phyloP scores from a whole-genome alignment of 2,797 vertebrate genomes.

The Aplochiton taeniatus region DNA sequence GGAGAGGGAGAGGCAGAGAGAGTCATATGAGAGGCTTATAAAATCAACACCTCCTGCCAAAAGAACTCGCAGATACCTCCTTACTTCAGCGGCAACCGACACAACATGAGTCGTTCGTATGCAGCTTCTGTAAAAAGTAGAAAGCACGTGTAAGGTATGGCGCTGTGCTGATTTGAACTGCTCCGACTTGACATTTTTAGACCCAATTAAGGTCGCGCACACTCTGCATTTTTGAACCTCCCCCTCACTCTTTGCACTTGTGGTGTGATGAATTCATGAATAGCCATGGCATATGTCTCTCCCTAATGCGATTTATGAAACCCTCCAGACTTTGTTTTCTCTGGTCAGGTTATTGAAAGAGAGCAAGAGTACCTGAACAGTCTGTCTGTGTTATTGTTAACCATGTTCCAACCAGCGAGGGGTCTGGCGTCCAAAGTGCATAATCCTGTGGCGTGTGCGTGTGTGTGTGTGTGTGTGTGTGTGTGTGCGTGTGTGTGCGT shows the following conservation, averaged over 20 bases:
- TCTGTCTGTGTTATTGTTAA: conserved; percentile 16
- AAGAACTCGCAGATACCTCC: conserved; percentile 46
- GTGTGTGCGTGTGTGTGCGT: conserved; percentile 26
- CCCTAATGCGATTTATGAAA: conserved; percentile 62
- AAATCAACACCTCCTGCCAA: conserved; percentile 66
- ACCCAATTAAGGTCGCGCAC: no score
- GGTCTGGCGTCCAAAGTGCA: conserved; percentile 14
- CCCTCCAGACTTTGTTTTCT: conserved; percentile 38
- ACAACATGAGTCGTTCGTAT: conserved; percentile 1
- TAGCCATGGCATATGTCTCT: conserved; percentile 33
- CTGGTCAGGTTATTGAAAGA: conserved; percentile 38
- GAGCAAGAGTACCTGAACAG: conserved; percentile 36
- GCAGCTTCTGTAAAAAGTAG: conserved; percentile 9
- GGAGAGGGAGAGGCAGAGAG: conserved; percentile 22
- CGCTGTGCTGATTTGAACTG: no score
- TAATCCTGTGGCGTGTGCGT: conserved; percentile 18
- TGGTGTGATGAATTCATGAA: no score
- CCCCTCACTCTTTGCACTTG: background rate
- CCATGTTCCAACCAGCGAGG: conserved; percentile 13
- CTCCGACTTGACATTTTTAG: no score
- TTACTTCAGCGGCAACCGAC: conserved; percentile 22
- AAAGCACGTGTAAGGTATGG: no score
- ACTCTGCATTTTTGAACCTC: background rate
- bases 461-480: conserved; percentile 17
- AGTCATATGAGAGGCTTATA: conserved; percentile 58